These are phyloP conservation scores for Xyliphius kryptos DNA, from an alignment of 2,113 vertebrate species.

Conservation along the genomic window DNA sequence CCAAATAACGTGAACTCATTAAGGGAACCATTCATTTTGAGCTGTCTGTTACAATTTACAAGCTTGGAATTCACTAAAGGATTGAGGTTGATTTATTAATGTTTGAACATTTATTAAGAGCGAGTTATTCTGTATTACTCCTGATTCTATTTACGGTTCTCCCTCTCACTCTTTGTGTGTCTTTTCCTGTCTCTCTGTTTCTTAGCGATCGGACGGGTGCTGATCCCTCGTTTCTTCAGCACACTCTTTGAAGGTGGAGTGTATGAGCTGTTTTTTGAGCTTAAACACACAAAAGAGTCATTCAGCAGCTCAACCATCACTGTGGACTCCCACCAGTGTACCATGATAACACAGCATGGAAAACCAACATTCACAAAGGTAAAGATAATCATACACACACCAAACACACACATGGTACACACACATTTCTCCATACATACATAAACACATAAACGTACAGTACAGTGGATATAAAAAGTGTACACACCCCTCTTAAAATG, in stretches of 20 bases:
- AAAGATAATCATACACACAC: constrained; percentile 31
- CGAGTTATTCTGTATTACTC: not conserved
- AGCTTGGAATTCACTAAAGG: too few relatives aligned
- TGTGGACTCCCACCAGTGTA: constrained; percentile 96
- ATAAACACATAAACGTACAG: too few relatives aligned
- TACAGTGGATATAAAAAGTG: too few relatives aligned
- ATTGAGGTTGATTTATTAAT: too few relatives aligned
- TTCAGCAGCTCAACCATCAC: constrained; percentile 97
- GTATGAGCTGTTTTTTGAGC: constrained; percentile 92
- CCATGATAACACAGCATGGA: constrained; percentile 97
- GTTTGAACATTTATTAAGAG: too few relatives aligned
- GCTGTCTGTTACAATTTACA: too few relatives aligned
- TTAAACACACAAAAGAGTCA: constrained; percentile 97
- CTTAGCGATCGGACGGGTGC: constrained; percentile 92
- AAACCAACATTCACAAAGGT: constrained; percentile 98
- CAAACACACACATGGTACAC: too few relatives aligned
- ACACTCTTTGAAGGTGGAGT: constrained; percentile 97
- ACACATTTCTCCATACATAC: too few relatives aligned
- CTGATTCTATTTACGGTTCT: not conserved
- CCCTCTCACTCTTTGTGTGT: too few relatives aligned
- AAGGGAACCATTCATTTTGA: too few relatives aligned
- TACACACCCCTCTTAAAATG: too few relatives aligned
- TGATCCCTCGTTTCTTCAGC: constrained; percentile 97
- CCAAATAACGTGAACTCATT: too few relatives aligned
- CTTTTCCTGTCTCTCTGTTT: constrained; percentile 14